Percentiles rank a stretch among this genome's conserved stretches.
phyloP scores from a whole-genome alignment of 2,797 vertebrate species.

The Botia almorhae region DNA sequence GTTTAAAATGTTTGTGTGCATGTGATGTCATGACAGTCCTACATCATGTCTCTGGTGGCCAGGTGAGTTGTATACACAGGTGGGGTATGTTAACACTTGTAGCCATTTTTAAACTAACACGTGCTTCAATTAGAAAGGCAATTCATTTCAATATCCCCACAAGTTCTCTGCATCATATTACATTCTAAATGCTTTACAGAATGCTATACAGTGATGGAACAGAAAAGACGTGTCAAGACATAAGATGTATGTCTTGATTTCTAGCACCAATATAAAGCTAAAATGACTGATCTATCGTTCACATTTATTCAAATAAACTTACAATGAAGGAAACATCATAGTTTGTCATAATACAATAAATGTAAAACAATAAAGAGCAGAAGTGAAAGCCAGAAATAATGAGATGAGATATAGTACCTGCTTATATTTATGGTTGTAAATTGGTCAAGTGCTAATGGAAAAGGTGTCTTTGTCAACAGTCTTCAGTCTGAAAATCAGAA shows the following conservation, averaged over 20 bases:
- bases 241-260: not conserved
- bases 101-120: slow-evolving; percentile 31
- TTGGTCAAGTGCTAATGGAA: not conserved
- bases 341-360: too few relatives aligned
- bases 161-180: slow-evolving; percentile 23
- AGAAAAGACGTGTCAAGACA: too few relatives aligned
- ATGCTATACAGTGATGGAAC: too few relatives aligned
- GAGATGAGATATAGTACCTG: not conserved
- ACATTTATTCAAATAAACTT: not conserved
- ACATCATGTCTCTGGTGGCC: not conserved
- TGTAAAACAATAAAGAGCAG: too few relatives aligned
- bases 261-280: not conserved
- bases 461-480: not conserved
- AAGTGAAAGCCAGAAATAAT: not conserved
- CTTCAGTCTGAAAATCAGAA: not conserved
- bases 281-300: not conserved
- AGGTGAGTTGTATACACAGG: not conserved
- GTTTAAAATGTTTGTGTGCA: too few relatives aligned
- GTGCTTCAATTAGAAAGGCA: slow-evolving; percentile 53
- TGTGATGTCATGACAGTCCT: not conserved
- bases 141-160: slow-evolving; percentile 47
- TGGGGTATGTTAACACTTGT: not conserved
- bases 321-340: too few relatives aligned
- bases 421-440: not conserved
- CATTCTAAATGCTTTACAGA: slow-evolving; percentile 2